Conservation (phyloP, 2,888 invertebrate genomes). For the Melangyna quadrimaculata region DNA sequence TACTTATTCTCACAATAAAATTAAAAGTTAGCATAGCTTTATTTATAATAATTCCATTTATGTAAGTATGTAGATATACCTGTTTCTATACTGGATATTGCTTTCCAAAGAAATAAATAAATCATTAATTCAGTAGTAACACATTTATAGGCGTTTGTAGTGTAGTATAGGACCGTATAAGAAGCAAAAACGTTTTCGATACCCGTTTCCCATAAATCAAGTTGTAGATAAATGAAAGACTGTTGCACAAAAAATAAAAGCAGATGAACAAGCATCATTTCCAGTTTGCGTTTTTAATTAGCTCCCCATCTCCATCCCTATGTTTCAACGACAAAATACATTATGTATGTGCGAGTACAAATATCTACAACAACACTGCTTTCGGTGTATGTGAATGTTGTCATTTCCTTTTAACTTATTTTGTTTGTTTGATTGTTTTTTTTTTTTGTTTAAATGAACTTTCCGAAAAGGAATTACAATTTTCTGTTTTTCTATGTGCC, state of each 20-base stretch:
- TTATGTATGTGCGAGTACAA: slow-evolving; percentile 13
- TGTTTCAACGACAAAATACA: slow-evolving; percentile 51
- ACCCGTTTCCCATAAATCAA: slow-evolving; percentile 68
- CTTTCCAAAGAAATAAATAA: not conserved
- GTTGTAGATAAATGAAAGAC: slow-evolving; percentile 62
- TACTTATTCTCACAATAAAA: no score
- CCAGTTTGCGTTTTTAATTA: slow-evolving; percentile 72
- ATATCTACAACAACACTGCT: not conserved
- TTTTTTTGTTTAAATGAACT: slow-evolving; percentile 44
- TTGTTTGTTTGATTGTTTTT: slow-evolving; percentile 28
- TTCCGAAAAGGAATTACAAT: slow-evolving; percentile 51
- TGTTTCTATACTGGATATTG: no score
- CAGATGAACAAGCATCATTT: slow-evolving; percentile 68
- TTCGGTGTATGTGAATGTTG: not conserved
- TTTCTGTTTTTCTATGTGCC: slow-evolving; percentile 51
- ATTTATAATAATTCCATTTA: not conserved
- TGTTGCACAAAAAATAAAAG: slow-evolving; percentile 42
- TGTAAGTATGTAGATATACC: no score
- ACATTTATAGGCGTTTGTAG: not conserved
- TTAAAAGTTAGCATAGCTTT: not conserved
- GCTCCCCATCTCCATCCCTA: slow-evolving; percentile 57
- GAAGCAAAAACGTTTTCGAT: slow-evolving; percentile 64
- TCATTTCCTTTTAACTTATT: slow-evolving; percentile 22
- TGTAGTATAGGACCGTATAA: slow-evolving; percentile 19
- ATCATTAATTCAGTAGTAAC: not conserved